Evolutionary conservation across 2,113 vertebrate genomes (phyloP).

Genomic region (Carassius auratus): DNA sequence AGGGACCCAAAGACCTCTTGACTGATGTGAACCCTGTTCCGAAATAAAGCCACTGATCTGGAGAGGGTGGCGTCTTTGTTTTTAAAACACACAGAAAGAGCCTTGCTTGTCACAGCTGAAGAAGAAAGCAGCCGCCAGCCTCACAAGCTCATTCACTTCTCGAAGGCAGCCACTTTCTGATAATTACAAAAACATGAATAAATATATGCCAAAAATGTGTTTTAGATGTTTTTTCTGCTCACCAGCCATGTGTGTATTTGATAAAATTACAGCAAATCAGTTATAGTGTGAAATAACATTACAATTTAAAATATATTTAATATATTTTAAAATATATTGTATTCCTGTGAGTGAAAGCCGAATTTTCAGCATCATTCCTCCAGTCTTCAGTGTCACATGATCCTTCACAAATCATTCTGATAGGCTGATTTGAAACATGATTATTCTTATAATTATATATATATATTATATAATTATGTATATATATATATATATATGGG

Average conservation of each 20-base stretch:
- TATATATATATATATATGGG: too few species aligned
- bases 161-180: background rate
- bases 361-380: too few species aligned
- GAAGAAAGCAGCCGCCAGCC: background rate
- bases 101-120: slow-evolving; percentile 40
- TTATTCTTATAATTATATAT: too few species aligned
- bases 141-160: background rate
- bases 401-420: background rate
- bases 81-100: slow-evolving; percentile 51
- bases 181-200: background rate
- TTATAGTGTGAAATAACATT: background rate
- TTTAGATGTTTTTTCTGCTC: background rate
- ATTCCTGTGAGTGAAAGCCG: background rate
- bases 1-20: slow-evolving; percentile 41
- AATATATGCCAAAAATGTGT: background rate
- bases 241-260: background rate
- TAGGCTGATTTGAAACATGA: too few species aligned
- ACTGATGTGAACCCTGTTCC: slow-evolving; percentile 45
- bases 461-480: too few species aligned
- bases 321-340: background rate
- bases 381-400: too few species aligned
- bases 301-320: background rate
- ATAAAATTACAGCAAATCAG: background rate
- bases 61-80: slow-evolving; percentile 48
- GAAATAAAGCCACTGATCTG: slow-evolving; percentile 50